Evolutionary conservation across 2,888 invertebrate species (phyloP), one percentile per base, ranked within the genome.

Genomic region (Trimorus sp.): DNA sequence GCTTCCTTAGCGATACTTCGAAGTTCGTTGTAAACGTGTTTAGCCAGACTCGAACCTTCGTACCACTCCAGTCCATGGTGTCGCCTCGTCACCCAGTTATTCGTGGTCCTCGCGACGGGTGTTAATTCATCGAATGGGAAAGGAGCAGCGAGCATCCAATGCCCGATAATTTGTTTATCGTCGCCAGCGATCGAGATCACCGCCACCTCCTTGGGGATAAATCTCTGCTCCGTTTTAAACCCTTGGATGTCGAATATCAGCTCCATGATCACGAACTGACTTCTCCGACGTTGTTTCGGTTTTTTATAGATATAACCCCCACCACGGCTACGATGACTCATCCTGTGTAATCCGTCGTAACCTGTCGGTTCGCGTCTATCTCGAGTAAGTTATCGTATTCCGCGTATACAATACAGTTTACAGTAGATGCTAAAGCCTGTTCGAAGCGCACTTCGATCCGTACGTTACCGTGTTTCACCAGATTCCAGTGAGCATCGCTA

Each of bases 351-450:
- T 49, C 49, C 4, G 49, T 7, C 6, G 14, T 49, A 12, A 53
- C 53, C 7, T 53, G 53, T 7, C 53, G 53, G 11, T 12, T 60
- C 11, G 45, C 8, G 54, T 87, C 86, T 8, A 88, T 87, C 70
- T 89, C 86, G n/a, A 89, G 74, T 7, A 88, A 45, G 71, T 87
- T 89, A 60, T 89, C 87, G 59, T 85, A 88, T 73, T 88, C 88
- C 0, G 85, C 83, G 58, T 87, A 71, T 12, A 87, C 54, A 7
- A 88, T 70, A n/a, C 84, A 84, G 60, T 85, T 60, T 7, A 60
- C 12, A 1, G 60, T 45, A 1, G 7, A 3, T 7, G 86, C 1
- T 38, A 89, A 40, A 12, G 85, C 84, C 49, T 84, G 70, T 26
- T 16, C 1, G 84, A 66, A 88, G 0, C 85, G 78, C 37, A 85